Base-by-base conservation (phyloP, 2,888 invertebrate genomes). In the Lumbricus terrestris region DNA sequence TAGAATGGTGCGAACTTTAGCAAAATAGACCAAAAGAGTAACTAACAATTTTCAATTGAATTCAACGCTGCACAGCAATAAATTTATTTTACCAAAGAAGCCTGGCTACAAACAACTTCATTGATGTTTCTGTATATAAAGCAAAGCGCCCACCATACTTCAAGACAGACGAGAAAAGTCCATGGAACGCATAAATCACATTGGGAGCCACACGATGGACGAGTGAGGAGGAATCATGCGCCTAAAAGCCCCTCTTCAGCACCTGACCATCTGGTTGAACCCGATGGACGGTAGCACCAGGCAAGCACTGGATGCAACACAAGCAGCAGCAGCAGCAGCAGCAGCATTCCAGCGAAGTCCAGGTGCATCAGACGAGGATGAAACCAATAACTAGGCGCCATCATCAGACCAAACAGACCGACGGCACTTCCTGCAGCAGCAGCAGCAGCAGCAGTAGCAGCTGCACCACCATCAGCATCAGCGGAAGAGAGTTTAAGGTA, bases 191-290 rank as follows among this genome's bases (percentile, higher is more conserved):
- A 69, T 69, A 69, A 69, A 69, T 69, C 69, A 69, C 69, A n/a
- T 69, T n/a, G n/a, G n/a, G 69, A n/a, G n/a, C 29, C 54, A 69
- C 29, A 8, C 29, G 11, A 69, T 13, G 54, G 54, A n/a, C n/a
- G 29, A 69, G n/a, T 8, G n/a, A 29, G 29, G 29, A 29, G 40
- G 8, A 23, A 54, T 42, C 13, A 42, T 29, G n/a, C n/a, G 29
- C 69, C 69, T 69, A 69, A 69, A 69, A 69, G 69, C 69, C 69
- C 69, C n/a, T 69, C 69, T n/a, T n/a, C n/a, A n/a, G n/a, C n/a
- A 69, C 69, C 29, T 69, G 29, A 69, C 69, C 69, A 69, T 69
- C 69, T 69, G 69, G 69, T 69, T n/a, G 47, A 47, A 47, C 69
- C 29, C 69, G n/a, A 29, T 69, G 69, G 69, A 69, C 69, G 69